phyloP scores from a whole-genome alignment of 2,113 vertebrate genomes.

The Oncorhynchus keta region DNA sequence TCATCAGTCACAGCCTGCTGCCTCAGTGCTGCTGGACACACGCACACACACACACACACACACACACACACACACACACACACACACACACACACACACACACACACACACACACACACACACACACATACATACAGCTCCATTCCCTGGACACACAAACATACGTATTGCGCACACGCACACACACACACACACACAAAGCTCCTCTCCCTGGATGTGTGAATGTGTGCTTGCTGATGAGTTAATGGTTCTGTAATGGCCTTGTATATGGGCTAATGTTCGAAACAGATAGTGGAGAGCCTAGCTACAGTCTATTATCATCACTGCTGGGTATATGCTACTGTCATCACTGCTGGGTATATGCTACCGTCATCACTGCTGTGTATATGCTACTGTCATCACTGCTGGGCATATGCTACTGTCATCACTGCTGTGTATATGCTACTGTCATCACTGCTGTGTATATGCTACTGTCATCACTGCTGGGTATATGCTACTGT shows the following conservation, averaged over 20 bases:
- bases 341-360: too few species aligned
- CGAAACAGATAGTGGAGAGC: neutral
- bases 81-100: conserved; percentile 32
- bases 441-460: conserved; percentile 8
- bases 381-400: too few species aligned
- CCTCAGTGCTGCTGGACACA: too few species aligned
- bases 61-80: conserved; percentile 19
- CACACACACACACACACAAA: neutral
- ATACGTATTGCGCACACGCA: too few species aligned
- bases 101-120: conserved; percentile 26
- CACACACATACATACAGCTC: neutral
- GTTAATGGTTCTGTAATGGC: conserved; percentile 21
- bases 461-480: too few species aligned
- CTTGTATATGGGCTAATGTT: neutral
- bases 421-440: neutral
- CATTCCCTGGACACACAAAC: neutral
- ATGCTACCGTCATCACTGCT: too few species aligned
- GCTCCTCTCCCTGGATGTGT: neutral
- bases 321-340: neutral
- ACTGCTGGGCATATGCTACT: conserved; percentile 4
- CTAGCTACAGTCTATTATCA: neutral
- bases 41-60: conserved; percentile 34
- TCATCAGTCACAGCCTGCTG: too few species aligned
- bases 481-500: too few species aligned
- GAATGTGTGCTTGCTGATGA: neutral